phyloP scores from a whole-genome alignment of 1,140 invertebrate species.

The Eciton burchellii region DNA sequence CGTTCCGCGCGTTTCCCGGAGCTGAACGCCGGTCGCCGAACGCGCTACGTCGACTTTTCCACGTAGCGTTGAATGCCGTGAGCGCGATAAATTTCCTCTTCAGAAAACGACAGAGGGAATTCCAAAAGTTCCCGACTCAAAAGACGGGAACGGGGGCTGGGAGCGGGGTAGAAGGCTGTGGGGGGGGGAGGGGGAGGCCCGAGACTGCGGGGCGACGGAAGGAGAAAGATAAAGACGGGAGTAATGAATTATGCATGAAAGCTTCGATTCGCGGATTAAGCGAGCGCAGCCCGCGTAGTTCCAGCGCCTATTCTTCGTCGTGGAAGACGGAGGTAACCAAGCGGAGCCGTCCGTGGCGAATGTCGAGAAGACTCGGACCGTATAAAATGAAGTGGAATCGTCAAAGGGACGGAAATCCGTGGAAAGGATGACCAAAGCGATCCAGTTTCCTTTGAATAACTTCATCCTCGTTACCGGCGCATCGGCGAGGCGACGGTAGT shows the following conservation, averaged over 20 bases:
- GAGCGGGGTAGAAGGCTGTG: neutral
- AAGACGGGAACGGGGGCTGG: slow-evolving; percentile 69
- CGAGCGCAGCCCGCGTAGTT: slow-evolving; percentile 72
- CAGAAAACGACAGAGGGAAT: slow-evolving; percentile 74
- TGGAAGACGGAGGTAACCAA: slow-evolving; percentile 68
- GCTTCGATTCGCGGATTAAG: slow-evolving; percentile 85
- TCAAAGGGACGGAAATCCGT: slow-evolving; percentile 72
- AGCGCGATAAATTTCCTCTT: slow-evolving; percentile 82
- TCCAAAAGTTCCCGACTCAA: slow-evolving; percentile 83
- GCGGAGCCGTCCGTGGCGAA: slow-evolving; percentile 69
- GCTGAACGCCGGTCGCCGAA: slow-evolving; percentile 38
- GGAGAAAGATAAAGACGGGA: slow-evolving; percentile 47
- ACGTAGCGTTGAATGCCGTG: slow-evolving; percentile 57
- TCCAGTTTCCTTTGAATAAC: slow-evolving; percentile 73
- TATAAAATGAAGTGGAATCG: slow-evolving; percentile 72
- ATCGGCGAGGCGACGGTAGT: slow-evolving; percentile 30
- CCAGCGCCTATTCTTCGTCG: slow-evolving; percentile 76
- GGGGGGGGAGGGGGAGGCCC: slow-evolving; percentile 6
- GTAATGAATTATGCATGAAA: slow-evolving; percentile 85
- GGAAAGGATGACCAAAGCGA: slow-evolving; percentile 71
- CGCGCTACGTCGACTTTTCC: too few species aligned
- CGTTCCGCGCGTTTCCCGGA: slow-evolving; percentile 31
- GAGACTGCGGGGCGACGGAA: neutral
- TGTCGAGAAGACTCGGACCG: slow-evolving; percentile 71
- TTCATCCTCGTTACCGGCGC: slow-evolving; percentile 59